Conservation (phyloP, 2,113 vertebrate species). For the Mustela nigripes region DNA sequence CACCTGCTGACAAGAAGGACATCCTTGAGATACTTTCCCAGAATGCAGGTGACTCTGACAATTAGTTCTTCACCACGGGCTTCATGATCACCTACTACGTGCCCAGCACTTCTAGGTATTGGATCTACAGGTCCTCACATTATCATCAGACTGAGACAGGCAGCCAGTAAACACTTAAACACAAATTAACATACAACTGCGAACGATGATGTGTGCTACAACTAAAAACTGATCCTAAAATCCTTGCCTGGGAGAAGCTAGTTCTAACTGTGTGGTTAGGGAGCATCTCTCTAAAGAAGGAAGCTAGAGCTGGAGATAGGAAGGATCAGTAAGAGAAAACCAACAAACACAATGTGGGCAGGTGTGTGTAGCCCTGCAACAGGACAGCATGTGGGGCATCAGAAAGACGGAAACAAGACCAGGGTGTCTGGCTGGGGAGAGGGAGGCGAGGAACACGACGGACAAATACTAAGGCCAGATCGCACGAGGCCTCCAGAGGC, state of each 20-base stretch:
- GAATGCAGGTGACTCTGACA: slow-evolving; percentile 9
- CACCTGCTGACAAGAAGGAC: neutral
- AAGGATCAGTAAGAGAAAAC: neutral
- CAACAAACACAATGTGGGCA: neutral
- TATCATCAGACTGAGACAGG: neutral
- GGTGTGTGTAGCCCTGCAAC: neutral
- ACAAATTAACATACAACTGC: neutral
- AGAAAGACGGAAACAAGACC: neutral
- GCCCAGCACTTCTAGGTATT: neutral
- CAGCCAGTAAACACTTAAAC: slow-evolving; percentile 1
- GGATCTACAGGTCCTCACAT: neutral
- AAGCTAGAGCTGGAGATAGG: neutral
- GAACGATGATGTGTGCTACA: neutral
- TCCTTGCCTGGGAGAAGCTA: neutral
- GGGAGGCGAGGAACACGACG: neutral
- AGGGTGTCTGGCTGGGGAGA: neutral
- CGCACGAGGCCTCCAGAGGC: neutral
- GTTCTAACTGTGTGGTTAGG: neutral
- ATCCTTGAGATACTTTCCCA: slow-evolving; percentile 17
- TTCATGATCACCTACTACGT: neutral
- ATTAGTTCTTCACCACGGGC: neutral
- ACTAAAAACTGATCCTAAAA: neutral
- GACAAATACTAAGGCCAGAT: neutral
- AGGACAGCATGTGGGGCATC: neutral
- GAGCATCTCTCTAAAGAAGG: neutral